These are phyloP conservation scores for Melanotaenia pygmaea DNA, from an alignment of 2,797 vertebrate species.

Conservation along the genomic window DNA sequence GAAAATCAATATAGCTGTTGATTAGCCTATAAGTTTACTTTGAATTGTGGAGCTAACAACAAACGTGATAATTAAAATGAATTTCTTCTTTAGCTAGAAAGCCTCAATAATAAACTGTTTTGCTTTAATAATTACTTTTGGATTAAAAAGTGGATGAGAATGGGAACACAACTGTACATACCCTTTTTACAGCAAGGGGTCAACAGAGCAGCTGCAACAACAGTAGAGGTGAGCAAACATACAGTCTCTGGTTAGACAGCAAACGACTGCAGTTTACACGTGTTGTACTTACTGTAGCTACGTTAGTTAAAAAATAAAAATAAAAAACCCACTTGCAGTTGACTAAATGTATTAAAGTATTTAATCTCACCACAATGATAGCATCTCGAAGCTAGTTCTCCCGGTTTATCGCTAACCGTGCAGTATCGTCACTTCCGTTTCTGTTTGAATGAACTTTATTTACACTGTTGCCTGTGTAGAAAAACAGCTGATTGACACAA, in stretches of 20 bases:
- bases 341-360: neutral
- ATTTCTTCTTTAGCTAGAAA: too few species aligned
- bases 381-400: neutral
- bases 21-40: too few species aligned
- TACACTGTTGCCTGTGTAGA: neutral
- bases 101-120: too few species aligned
- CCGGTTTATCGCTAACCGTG: neutral
- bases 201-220: constrained; percentile 37
- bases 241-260: neutral
- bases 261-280: neutral
- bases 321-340: neutral
- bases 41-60: neutral
- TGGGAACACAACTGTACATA: constrained; percentile 14
- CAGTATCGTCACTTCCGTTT: constrained; percentile 49
- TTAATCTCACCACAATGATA: neutral
- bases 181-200: constrained; percentile 37
- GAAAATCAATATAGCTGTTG: neutral
- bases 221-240: neutral
- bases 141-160: neutral
- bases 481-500: neutral
- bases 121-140: neutral
- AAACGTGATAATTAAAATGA: neutral
- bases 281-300: neutral
- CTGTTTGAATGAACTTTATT: constrained; percentile 69
- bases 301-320: neutral